Base-by-base conservation (phyloP, 2,113 vertebrate genomes). In the Ardeotis arabs region DNA sequence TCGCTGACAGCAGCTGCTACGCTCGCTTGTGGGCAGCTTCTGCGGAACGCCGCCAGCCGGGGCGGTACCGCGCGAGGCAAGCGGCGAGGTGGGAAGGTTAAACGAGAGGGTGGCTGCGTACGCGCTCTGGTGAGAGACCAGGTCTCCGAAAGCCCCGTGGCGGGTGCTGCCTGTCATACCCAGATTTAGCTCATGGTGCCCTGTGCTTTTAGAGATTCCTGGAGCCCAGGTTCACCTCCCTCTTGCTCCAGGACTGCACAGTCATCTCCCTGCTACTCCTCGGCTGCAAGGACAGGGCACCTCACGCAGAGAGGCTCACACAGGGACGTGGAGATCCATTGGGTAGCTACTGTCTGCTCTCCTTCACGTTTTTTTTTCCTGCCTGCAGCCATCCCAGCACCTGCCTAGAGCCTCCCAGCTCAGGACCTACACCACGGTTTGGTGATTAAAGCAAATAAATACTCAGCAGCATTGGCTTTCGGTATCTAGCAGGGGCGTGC, bases 1-100 rank as follows among this genome's bases (percentile, higher is more conserved):
- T 93, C 10, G 0, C 39, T 95, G 96, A 95, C 95, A 97, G 93
- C 87, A 80, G 67, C 91, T 91, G 92, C 88, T 87, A 19, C 16
- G 1, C 89, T 89, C 15, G 15, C 86, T 73, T 15, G 49, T 82
- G 86, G 89, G 74, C 94, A 90, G 84, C 93, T 90, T 8, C 88
- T 37, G 94, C 95, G 73, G 47, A 80, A 52, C 1, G 7, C 33
- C 31, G 93, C 85, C 41, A 56, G 86, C 69, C 5, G 0, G 92
- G 60, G 74, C 1, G 1, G 47, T 12, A 13, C 88, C 28, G 72
- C 92, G 86, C 1, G 4, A 78, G 91, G 87, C 81, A 44, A 47
- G 74, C 80, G 76, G 81, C 76, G 28, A 58, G 87, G 91, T 84
- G 87, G 87, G 75, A 69, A 95, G 84, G 91, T 81, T 93, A 92